Evolutionary conservation across 2,888 invertebrate species (phyloP), one percentile per base, ranked within the genome.

Genomic region (Drosophila greeni): DNA sequence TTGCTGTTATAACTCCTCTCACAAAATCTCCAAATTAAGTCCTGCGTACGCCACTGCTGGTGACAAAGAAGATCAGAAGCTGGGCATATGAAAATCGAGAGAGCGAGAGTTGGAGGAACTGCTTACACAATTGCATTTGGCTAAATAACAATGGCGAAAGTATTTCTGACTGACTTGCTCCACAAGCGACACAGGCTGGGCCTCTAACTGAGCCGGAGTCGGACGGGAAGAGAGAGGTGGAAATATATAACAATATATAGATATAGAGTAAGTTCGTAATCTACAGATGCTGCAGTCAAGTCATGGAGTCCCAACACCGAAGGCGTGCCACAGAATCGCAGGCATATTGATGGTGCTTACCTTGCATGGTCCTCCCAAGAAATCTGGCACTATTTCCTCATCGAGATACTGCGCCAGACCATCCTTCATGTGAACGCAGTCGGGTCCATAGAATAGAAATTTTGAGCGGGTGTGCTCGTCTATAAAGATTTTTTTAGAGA

Each of bases 401-500:
- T 95, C 94, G 68, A 98, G 95, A 86, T 95, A 97, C 88, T 96
- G 95, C 20, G 92, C 92, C 9, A 97, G 90, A 0, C 96, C 96
- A 14, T 95, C 96, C 6, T 93, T 90, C 73, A 92, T 93, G 84
- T 94, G 94, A 71, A 92, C 90, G 85, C 95, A 95, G 88, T 96
- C 96, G 79, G 94, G 95, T 67, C 95, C 96, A 89, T 96, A 97
- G 88, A 98, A 95, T 86, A 97, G 90, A 89, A 97, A 97, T 88
- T 97, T 97, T 79, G 94, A 94, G 70, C 97, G 92, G 1, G 97
- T 97, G 87, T 95, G 95, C 88, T 97, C 97, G 89, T 97, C 97
- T 95, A 31, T 3, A 86, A 18, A 43, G 8, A 16, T 33, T 9
- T 12, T 47, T 24, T 11, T 8, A 14, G 9, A 31, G 8, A 18